A percentile compares a stretch with the other conserved stretches of the same genome.
These are phyloP conservation scores for Nicator chloris DNA, from an alignment of 2,113 vertebrate species.

Conservation along the genomic window DNA sequence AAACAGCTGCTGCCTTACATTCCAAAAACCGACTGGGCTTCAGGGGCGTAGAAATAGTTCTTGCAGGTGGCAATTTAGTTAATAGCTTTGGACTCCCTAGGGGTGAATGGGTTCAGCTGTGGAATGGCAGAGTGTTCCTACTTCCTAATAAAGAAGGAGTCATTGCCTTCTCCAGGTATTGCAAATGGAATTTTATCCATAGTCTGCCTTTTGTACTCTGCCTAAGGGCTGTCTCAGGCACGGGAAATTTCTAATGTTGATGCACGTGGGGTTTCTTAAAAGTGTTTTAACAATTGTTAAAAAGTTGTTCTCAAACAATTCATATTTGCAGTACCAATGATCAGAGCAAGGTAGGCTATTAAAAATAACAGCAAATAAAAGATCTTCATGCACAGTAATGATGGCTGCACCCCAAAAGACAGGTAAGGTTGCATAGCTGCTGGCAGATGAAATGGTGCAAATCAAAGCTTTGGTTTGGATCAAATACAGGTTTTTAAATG, in stretches of 20 bases:
- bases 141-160: neutral
- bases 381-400: neutral
- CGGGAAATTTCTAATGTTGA: neutral
- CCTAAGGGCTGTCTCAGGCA: neutral
- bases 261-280: neutral
- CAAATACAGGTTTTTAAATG: neutral
- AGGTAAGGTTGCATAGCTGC: neutral
- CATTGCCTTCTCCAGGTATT: neutral
- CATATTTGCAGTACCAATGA: neutral
- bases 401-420: neutral
- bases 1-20: neutral
- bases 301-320: neutral
- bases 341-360: neutral
- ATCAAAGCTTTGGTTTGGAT: too few species aligned
- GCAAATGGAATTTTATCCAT: neutral
- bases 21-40: neutral
- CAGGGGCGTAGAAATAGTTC: neutral
- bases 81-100: constrained; percentile 1
- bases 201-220: neutral
- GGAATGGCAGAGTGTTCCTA: neutral
- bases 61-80: neutral
- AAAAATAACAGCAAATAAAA: neutral
- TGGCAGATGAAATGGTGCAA: neutral
- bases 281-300: too few species aligned
- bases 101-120: neutral